These are phyloP conservation scores for Sus scrofa DNA, from an alignment of 2,113 vertebrate species.

Conservation along the genomic window T2T-Sscrofa CM000827.6:84186501-84187000, in stretches of 20 bases:
- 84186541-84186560: neutral
- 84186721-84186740: neutral
- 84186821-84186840: conserved; percentile 76
- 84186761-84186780: neutral
- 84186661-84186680: conserved; percentile 32
- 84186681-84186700: neutral
- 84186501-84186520: neutral
- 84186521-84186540: neutral
- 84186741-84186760: conserved; percentile 15
- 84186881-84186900: conserved; percentile 63
- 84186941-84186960: conserved; percentile 1
- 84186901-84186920: conserved; percentile 27
- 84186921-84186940: conserved; percentile 57
- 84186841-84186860: conserved; percentile 75
- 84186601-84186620: neutral
- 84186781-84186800: conserved; percentile 47
- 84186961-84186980: conserved; percentile 43
- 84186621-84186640: neutral
- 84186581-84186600: neutral
- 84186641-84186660: neutral
- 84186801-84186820: conserved; percentile 63
- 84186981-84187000: conserved; percentile 37
- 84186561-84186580: neutral
- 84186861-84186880: conserved; percentile 77
- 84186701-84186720: neutral